Base-by-base conservation (phyloP, 2,888 invertebrate genomes). In the Bombyx huttoni region DNA sequence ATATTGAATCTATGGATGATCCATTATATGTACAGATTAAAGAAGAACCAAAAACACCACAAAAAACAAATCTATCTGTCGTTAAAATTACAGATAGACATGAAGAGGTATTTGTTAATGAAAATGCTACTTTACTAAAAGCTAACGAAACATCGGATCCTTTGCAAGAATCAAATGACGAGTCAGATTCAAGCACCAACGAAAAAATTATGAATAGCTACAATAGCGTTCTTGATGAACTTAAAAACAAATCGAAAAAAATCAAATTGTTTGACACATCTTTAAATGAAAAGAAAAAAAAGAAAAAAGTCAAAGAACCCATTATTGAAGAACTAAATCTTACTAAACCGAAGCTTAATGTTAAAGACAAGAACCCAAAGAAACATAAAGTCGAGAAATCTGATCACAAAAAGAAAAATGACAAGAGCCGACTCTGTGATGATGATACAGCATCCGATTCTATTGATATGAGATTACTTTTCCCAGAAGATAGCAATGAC, bases 291-390 rank as follows among this genome's bases (percentile, higher is more conserved):
- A 63, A 73, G 46, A 78, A 73, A 52, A 81, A 80, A 56, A 78
- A 75, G 48, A 60, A 70, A 51, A 73, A 69, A 50, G 10, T 57
- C 34, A 73, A 73, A 13, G 65, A 67, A 46, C 60, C 75, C 47
- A 70, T 85, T 51, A 56, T 85, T 45, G 83, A 87, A 53, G 65
- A 84, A 58, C 67, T 87, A 3, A 88, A 86, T 62, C 68, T 87
- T 8, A 85, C 85, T 8, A 84, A 61, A 54, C 45, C 57, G 0
- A 74, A 70, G 51, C 66, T 65, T 54, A 57, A 54, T 24, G 24
- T 24, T 24, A 24, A 24, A 24, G 24, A 24, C 24, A 24, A 24
- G 24, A 24, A 24, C 24, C 5, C 24, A 24, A 24, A 13, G 50
- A 55, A 50, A 34, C 9, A 13, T 49, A 54, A 50, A 34, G 47